These are phyloP conservation scores for Dryobota labecula DNA, from an alignment of 2,888 invertebrate genomes.

Conservation along the genomic window DNA sequence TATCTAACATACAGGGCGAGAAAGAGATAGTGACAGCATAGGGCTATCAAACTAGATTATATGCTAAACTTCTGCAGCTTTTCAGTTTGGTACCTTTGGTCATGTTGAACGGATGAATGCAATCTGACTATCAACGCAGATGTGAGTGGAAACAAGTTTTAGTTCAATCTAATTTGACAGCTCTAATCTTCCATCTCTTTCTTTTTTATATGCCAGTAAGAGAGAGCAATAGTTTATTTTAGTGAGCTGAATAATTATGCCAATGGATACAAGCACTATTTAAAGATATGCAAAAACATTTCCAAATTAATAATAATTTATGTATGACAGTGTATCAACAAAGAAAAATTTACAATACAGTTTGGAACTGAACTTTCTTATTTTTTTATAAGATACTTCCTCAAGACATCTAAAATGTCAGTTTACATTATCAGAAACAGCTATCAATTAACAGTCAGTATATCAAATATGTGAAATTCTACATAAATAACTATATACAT, in stretches of 20 bases:
- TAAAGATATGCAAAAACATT: constrained; percentile 15
- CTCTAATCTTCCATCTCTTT: background rate
- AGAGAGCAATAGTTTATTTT: constrained; percentile 17
- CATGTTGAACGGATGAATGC: too few relatives aligned
- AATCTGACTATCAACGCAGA: too few relatives aligned
- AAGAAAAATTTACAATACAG: constrained; percentile 5
- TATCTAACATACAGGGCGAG: background rate
- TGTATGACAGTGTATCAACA: constrained; percentile 18
- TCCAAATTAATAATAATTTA: constrained; percentile 37
- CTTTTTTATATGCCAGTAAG: background rate
- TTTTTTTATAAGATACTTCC: background rate
- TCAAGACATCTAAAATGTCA: background rate
- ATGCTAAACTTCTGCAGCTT: background rate
- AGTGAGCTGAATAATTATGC: background rate
- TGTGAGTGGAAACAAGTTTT: background rate
- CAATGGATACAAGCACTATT: constrained; percentile 5
- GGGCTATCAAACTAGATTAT: constrained; percentile 5
- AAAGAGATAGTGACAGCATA: background rate
- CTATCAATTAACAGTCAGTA: constrained; percentile 33
- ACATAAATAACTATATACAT: constrained; percentile 28
- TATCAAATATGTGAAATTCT: constrained; percentile 16
- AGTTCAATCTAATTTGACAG: background rate
- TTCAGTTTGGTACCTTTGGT: too few relatives aligned
- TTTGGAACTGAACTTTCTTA: constrained; percentile 32
- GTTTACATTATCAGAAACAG: background rate